Evolutionary conservation across 2,113 vertebrate species (phyloP), one percentile per base, ranked within the genome.

Genomic region (Trematocara marginatum): DNA sequence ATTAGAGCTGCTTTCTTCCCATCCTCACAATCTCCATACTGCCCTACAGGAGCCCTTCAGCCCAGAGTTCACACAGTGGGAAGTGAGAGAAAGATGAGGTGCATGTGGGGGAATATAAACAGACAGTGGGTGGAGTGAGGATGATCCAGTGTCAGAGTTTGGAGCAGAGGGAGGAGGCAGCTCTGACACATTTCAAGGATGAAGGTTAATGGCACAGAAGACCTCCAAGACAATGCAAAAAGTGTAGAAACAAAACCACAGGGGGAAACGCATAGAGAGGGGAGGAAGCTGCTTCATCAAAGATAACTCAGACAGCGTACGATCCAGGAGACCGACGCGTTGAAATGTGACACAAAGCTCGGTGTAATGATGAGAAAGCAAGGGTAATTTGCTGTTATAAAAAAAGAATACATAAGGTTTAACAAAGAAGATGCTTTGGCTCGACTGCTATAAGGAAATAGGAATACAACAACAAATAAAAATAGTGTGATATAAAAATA

Each of bases 131-230:
- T 23, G 88, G 89, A 81, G 85, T 6, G 86, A 80, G 71, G 79
- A 84, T 82, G 90, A 95, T 64, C 64, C 54, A 23, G 87, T 76
- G 91, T 90, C 64, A 79, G 80, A 66, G 74, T 53, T 69, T 26
- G 40, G 87, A 80, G 82, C 6, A 11, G 34, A 74, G 35, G 61
- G 78, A 81, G 86, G 90, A 87, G 53, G 90, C 47, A 40, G 91
- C 84, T 51, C 52, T 20, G 86, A 86, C 90, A 91, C 74, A 53
- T 88, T 74, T 85, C 83, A 66, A 80, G 29, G 91, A 92, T 82
- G 86, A 90, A 93, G 92, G 94, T 93, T 94, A 94, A 93, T 90
- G 84, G 76, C 56, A 45, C 16, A 34, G 52, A 85, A 80, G 90
- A 93, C 91, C 92, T 90, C 84, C 56, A 71, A 90, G 83, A 85